Base-by-base conservation (phyloP, 2,113 vertebrate genomes). In the Elaphurus davidianus region DNA sequence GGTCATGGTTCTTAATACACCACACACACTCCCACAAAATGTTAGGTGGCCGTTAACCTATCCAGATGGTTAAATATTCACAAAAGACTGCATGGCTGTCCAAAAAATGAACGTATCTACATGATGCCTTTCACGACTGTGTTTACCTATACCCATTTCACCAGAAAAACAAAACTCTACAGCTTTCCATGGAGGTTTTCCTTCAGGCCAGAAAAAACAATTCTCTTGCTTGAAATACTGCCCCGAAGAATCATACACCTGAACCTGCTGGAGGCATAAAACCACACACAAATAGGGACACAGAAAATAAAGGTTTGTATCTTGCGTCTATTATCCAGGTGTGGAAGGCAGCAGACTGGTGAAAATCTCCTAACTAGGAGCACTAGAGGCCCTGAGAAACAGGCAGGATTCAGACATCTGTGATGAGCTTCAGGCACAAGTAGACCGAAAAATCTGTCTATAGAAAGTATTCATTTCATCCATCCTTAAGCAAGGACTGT, bases 391-490 rank as follows among this genome's bases (percentile, higher is more conserved):
- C 94, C 21, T 87, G 84, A 93, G 96, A 96, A 50, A 87, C 83
- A 21, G 36, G 33, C 96, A 74, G 90, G 47, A 15, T 82, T 47
- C 33, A 97, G 87, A 67, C 30, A 0, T 59, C 5, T 95, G 55
- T 0, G 50, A 47, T 83, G 54, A 45, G 71, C 94, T 97, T 95
- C 64, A 94, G 98, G 97, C 76, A 95, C 62, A 97, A 96, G 25
- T 57, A 90, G 96, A 94, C 62, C 64, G n/a, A 86, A 96, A 96
- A 93, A 90, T 57, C 86, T 30, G 54, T 91, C 90, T 71, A 94
- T 2, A 45, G 87, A 93, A 50, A 92, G 60, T 67, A 94, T 93
- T 98, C 97, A 87, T 95, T 97, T 90, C 98, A 98, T 79, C 90
- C 71, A 81, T 90, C 92, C 82, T 94, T 98, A 64, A 5, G 97